Percentiles rank a stretch among this genome's conserved stretches.
These are phyloP conservation scores for Chaetops frenatus DNA, from an alignment of 2,113 vertebrate genomes.

Conservation along the genomic window DNA sequence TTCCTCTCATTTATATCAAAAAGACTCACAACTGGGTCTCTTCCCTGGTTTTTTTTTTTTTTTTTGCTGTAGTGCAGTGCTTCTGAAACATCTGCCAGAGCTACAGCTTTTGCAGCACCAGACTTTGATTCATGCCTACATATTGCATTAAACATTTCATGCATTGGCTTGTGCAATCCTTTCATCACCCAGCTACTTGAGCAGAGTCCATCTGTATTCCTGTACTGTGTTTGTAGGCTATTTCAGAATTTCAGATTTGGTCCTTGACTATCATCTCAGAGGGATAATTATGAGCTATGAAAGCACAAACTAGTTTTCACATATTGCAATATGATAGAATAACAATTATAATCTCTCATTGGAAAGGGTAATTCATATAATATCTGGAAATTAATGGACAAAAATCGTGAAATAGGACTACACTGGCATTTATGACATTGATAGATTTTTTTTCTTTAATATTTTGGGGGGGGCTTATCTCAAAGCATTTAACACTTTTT, in stretches of 20 bases:
- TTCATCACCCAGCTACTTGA: background rate
- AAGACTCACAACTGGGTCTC: background rate
- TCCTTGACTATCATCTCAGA: background rate
- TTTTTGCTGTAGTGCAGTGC: background rate
- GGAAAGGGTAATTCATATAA: background rate
- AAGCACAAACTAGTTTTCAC: background rate
- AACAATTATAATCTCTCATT: background rate
- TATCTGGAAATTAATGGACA: background rate
- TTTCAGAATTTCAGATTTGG: background rate
- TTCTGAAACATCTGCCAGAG: background rate
- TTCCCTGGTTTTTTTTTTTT: too few relatives aligned
- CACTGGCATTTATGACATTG: background rate
- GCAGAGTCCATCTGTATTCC: background rate
- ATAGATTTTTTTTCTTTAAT: background rate
- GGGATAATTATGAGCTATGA: background rate
- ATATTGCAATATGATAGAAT: background rate
- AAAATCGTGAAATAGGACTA: background rate
- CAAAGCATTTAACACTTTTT: background rate
- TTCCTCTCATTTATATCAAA: background rate
- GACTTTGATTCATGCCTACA: background rate
- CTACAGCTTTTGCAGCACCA: background rate
- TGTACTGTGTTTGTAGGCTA: fast-evolving
- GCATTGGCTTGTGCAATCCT: background rate
- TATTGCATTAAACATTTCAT: background rate
- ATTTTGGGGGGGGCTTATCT: background rate